Percentiles rank a stretch among this genome's conserved stretches.
Conservation (phyloP, 2,797 vertebrate genomes). For the Alca torda region DNA sequence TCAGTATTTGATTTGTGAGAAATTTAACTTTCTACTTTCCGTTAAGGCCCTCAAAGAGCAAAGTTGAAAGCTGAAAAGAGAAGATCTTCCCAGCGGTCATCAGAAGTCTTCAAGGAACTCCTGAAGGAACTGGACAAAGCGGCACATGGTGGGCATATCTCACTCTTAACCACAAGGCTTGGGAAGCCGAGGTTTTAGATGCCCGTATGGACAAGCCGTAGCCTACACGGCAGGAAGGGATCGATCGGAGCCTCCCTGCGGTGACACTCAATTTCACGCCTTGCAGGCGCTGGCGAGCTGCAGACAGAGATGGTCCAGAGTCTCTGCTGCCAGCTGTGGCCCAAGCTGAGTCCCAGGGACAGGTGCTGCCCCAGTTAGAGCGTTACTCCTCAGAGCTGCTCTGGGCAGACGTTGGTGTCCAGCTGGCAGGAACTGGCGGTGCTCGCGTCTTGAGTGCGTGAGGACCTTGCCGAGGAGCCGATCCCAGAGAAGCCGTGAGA, state of each 20-base stretch:
- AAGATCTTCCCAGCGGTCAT: not conserved
- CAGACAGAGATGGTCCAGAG: not conserved
- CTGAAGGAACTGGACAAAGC: not conserved
- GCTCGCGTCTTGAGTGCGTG: not conserved
- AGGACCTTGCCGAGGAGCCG: not conserved
- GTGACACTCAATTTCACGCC: too few species aligned
- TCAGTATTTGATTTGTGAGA: not conserved
- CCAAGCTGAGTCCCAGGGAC: not conserved
- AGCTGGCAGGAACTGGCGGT: not conserved
- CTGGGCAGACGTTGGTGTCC: not conserved
- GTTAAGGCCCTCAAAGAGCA: not conserved
- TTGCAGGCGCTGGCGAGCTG: not conserved
- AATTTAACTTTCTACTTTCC: not conserved
- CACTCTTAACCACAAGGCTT: rapidly evolving
- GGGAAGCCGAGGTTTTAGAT: not conserved
- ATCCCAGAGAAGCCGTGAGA: not conserved
- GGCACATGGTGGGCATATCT: not conserved
- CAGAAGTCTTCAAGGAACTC: not conserved
- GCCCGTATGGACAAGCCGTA: not conserved
- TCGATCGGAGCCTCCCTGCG: not conserved
- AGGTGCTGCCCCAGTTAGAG: not conserved
- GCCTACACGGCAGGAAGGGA: not conserved
- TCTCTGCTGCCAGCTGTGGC: not conserved
- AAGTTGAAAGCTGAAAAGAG: rapidly evolving
- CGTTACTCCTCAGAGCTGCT: not conserved